These are phyloP conservation scores for Netta rufina DNA, from an alignment of 2,797 vertebrate species.

Conservation along the genomic window DNA sequence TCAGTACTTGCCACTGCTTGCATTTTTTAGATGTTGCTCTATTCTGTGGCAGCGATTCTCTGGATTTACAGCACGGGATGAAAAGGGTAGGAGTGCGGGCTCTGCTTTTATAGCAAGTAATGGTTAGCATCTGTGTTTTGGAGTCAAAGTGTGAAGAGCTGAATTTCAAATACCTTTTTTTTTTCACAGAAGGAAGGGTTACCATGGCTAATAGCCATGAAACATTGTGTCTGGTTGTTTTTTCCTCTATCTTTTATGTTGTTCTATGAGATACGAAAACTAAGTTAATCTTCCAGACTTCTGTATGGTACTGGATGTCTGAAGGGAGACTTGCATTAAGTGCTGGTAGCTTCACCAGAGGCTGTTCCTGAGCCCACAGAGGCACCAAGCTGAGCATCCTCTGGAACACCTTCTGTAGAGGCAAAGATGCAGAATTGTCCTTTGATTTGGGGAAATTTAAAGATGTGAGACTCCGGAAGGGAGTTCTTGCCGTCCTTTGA, in stretches of 20 bases:
- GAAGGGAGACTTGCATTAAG: background rate
- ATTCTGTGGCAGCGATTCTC: background rate
- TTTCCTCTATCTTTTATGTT: background rate
- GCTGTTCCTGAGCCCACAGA: background rate
- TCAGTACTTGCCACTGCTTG: background rate
- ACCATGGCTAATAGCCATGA: background rate
- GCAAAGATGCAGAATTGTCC: background rate
- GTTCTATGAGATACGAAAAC: background rate
- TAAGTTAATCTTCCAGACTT: background rate
- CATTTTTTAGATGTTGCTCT: background rate
- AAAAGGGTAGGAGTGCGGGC: background rate
- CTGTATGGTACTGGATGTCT: background rate
- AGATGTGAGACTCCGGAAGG: background rate
- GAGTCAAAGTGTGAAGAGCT: background rate
- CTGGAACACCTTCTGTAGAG: background rate
- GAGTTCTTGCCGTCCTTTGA: background rate
- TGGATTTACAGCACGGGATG: background rate
- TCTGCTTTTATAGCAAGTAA: background rate
- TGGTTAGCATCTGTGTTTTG: constrained; percentile 15
- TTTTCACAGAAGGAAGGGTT: background rate
- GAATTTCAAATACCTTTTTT: background rate
- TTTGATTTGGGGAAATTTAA: background rate
- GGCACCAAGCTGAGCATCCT: background rate
- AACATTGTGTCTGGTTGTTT: background rate
- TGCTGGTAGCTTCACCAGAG: background rate